Evolutionary conservation across 1,140 invertebrate species (phyloP), one percentile per base, ranked within the genome.

Genomic region (Drosophila paulistorum): DNA sequence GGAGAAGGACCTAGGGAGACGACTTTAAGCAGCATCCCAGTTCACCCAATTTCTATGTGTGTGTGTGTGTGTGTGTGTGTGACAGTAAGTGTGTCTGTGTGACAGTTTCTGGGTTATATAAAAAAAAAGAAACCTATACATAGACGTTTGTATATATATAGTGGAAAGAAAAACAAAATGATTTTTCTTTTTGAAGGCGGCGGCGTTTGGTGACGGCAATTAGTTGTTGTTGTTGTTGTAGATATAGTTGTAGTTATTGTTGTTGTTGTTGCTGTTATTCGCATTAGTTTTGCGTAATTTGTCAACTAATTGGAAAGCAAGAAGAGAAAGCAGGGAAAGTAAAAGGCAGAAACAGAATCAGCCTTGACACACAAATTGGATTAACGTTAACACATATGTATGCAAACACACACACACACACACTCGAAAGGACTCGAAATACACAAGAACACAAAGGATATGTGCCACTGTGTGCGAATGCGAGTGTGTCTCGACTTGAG

Each of bases 221-320:
- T 68, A 74, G 71, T 73, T 67, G 17, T 51, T 48, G 68, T 65
- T 67, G 35, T 37, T 37, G 10, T 73, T 30, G 37, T 20, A 48
- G 17, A 17, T 48, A 5, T 48, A 48, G 45, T 48, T 48, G n/a
- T 45, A 14, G 45, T 51, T 51, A n/a, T 51, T 51, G 45, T 51
- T 20, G 45, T 48, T 51, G 14, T 48, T 48, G 45, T 17, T 51
- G 14, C 20, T 48, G 45, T 51, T 51, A 10, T 51, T 51, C 45
- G 66, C 71, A 72, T 81, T 86, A 81, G 74, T 86, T 86, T 87
- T 87, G 83, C 84, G 79, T 83, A 86, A 86, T 86, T 86, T 87
- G 84, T 83, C 84, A 87, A 87, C 84, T 89, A 84, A 89, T 87
- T 87, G 77, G 71, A 73, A 75, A 39, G 57, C 14, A 20, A 23